Evolutionary conservation across 2,797 vertebrate genomes (phyloP).

Genomic region (Fistularia tabacaria): DNA sequence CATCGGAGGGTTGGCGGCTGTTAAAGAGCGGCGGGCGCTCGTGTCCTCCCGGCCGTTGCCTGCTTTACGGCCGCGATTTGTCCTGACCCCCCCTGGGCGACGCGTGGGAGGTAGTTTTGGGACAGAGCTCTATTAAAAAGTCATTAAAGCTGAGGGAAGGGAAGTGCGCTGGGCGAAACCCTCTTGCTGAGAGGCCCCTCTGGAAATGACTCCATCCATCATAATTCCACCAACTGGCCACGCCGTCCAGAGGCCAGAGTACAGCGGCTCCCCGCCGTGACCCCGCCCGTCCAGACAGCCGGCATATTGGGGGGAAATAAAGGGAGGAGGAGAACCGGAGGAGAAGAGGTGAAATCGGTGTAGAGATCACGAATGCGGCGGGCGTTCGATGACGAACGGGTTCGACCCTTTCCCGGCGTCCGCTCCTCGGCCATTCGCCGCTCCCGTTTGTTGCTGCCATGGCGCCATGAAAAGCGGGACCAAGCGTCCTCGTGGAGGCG

Average conservation of each 20-base stretch:
- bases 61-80: conserved; percentile 67
- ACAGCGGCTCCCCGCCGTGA: conserved; percentile 57
- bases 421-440: no score
- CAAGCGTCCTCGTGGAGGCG: no score
- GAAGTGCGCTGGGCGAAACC: conserved; percentile 67
- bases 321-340: conserved; percentile 8
- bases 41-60: conserved; percentile 63
- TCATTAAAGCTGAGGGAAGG: conserved; percentile 71
- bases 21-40: conserved; percentile 49
- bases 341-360: background rate
- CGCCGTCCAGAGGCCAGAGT: conserved; percentile 53
- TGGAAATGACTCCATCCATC: conserved; percentile 80
- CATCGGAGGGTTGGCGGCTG: conserved; percentile 29
- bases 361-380: no score
- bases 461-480: no score
- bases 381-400: no score
- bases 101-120: conserved; percentile 59
- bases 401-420: no score
- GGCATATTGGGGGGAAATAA: conserved; percentile 8
- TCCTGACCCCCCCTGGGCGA: conserved; percentile 49
- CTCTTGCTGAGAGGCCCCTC: conserved; percentile 67
- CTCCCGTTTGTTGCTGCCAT: no score
- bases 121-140: conserved; percentile 78
- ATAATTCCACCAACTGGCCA: conserved; percentile 78
- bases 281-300: conserved; percentile 41